These are phyloP conservation scores for Timema podura DNA, from an alignment of 2,888 invertebrate genomes.

Conservation along the genomic window DNA sequence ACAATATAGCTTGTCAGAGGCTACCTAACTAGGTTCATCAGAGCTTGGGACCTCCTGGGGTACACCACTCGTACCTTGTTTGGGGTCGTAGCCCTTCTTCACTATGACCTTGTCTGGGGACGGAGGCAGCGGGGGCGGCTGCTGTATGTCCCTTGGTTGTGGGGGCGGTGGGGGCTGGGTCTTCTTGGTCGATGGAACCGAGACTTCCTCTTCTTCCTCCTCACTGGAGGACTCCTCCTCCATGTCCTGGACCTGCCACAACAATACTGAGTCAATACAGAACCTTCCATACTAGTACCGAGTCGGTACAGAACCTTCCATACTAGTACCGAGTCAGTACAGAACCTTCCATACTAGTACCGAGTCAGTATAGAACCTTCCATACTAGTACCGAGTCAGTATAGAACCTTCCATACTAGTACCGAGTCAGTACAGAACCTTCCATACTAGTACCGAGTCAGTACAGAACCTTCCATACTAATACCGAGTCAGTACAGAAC, in stretches of 20 bases:
- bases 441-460: too few relatives aligned
- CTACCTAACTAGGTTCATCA: background rate
- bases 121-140: constrained; percentile 74
- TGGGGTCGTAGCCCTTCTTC: constrained; percentile 95
- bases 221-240: constrained; percentile 78
- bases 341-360: too few relatives aligned
- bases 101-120: constrained; percentile 90
- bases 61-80: constrained; percentile 58
- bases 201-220: constrained; percentile 55
- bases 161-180: constrained; percentile 38
- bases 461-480: too few relatives aligned
- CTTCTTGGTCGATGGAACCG: constrained; percentile 25
- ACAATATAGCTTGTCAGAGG: constrained; percentile 18
- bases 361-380: too few relatives aligned
- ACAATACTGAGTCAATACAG: constrained; percentile 15
- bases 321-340: too few relatives aligned
- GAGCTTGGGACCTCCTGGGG: constrained; percentile 34
- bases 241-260: constrained; percentile 75
- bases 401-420: too few relatives aligned
- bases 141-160: constrained; percentile 43
- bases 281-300: too few relatives aligned
- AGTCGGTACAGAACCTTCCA: too few relatives aligned
- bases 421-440: too few relatives aligned
- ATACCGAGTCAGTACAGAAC: too few relatives aligned
- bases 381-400: too few relatives aligned